phyloP scores from a whole-genome alignment of 2,113 vertebrate genomes.

The Salvelinus sp. region DNA sequence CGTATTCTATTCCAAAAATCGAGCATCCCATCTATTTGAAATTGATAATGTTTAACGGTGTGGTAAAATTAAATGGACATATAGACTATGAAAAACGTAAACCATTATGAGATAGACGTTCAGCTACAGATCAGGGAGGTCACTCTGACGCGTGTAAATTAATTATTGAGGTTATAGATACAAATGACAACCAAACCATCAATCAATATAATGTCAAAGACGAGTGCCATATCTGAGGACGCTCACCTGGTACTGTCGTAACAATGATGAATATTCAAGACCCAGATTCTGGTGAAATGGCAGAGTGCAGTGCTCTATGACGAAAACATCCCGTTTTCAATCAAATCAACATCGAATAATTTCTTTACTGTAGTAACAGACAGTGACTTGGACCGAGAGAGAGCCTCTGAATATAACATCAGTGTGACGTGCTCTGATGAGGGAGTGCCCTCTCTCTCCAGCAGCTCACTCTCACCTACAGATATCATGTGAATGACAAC shows the following conservation, averaged over 20 bases:
- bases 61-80: too few relatives aligned
- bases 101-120: constrained; percentile 52
- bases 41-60: too few relatives aligned
- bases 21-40: too few relatives aligned
- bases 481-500: too few relatives aligned
- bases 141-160: constrained; percentile 63
- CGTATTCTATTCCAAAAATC: constrained; percentile 65
- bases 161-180: constrained; percentile 69
- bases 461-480: constrained; percentile 24
- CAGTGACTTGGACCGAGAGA: constrained; percentile 54
- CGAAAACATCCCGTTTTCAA: constrained; percentile 40
- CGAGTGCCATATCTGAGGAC: constrained; percentile 57
- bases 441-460: constrained; percentile 32
- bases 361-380: constrained; percentile 62
- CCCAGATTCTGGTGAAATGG: constrained; percentile 59
- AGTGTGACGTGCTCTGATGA: constrained; percentile 41
- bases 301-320: constrained; percentile 41
- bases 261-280: constrained; percentile 60
- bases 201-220: constrained; percentile 63
- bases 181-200: constrained; percentile 75
- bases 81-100: too few relatives aligned
- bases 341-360: constrained; percentile 60
- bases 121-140: constrained; percentile 72
- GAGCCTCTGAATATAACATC: constrained; percentile 39
- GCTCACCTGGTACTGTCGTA: constrained; percentile 45